These are phyloP conservation scores for Zaprionus capensis DNA, from an alignment of 1,140 invertebrate genomes.

Conservation along the genomic window DNA sequence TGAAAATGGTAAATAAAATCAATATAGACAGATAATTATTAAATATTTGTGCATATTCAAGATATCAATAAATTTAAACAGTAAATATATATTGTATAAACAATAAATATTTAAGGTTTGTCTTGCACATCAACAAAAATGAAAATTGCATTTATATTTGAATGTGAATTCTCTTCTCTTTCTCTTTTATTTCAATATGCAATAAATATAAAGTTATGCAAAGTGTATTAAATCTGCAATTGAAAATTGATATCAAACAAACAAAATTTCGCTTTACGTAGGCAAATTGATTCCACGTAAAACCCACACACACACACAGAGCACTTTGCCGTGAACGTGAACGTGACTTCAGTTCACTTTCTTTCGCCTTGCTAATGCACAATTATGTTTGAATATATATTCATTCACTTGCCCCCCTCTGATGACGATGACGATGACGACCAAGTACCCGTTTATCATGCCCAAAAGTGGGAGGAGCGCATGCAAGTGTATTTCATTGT, in stretches of 20 bases:
- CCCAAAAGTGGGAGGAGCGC: conserved; percentile 16
- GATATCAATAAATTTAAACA: background rate
- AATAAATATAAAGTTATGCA: background rate
- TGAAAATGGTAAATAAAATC: background rate
- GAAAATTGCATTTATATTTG: too few relatives aligned
- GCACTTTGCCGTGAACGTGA: conserved; percentile 45
- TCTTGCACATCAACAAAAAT: too few relatives aligned
- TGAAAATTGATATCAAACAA: background rate
- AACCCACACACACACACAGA: conserved; percentile 28
- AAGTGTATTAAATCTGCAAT: background rate
- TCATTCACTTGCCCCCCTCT: conserved; percentile 25
- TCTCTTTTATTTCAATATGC: background rate
- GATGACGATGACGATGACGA: background rate
- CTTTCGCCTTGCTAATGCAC: conserved; percentile 49
- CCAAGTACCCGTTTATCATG: conserved; percentile 3
- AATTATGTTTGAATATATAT: conserved; percentile 21
- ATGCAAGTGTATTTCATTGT: conserved; percentile 42
- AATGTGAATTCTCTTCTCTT: too few relatives aligned
- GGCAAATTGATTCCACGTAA: conserved; percentile 38
- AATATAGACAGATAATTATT: background rate
- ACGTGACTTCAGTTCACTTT: conserved; percentile 73
- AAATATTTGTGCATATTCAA: background rate
- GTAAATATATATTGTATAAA: too few relatives aligned
- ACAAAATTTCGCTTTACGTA: conserved; percentile 3
- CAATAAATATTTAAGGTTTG: background rate